A percentile compares a stretch with the other conserved stretches of the same genome.
Conservation (phyloP, 2,113 vertebrate species). For the Cromileptes altivelis region DNA sequence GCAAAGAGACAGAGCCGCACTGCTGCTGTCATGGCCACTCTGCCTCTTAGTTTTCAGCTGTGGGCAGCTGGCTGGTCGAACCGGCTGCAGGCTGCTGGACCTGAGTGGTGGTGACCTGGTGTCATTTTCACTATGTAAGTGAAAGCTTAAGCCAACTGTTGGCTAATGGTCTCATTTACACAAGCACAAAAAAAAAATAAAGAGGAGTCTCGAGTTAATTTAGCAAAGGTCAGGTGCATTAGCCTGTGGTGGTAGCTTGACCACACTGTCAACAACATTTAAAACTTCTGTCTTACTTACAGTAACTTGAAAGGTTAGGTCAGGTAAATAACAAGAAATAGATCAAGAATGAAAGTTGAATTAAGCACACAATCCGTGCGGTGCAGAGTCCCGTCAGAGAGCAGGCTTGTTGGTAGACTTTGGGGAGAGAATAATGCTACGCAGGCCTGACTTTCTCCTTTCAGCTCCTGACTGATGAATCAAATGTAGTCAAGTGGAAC, state of each 20-base stretch:
- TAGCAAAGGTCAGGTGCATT: slow-evolving; percentile 58
- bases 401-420: slow-evolving; percentile 12
- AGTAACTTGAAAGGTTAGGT: slow-evolving; percentile 28
- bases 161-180: slow-evolving; percentile 41
- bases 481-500: slow-evolving; percentile 62
- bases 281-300: slow-evolving; percentile 42
- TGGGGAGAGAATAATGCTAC: slow-evolving; percentile 27
- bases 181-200: slow-evolving; percentile 10
- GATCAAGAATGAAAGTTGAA: slow-evolving; percentile 15
- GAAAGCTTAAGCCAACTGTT: slow-evolving; percentile 37
- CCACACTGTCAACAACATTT: slow-evolving; percentile 24
- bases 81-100: slow-evolving; percentile 50
- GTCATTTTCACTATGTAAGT: slow-evolving; percentile 42
- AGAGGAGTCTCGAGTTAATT: slow-evolving; percentile 46
- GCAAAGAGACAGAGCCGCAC: slow-evolving; percentile 66
- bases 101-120: slow-evolving; percentile 21
- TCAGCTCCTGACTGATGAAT: slow-evolving; percentile 61
- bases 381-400: neutral
- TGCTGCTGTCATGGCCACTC: slow-evolving; percentile 73
- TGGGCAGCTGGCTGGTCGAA: slow-evolving; percentile 32
- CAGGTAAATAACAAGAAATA: slow-evolving; percentile 45
- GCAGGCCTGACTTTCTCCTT: slow-evolving; percentile 34
- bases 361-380: neutral
- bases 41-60: slow-evolving; percentile 50
- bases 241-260: slow-evolving; percentile 18